Evolutionary conservation across 2,113 vertebrate species (phyloP).

Genomic region (Peromyscus maniculatus): DNA sequence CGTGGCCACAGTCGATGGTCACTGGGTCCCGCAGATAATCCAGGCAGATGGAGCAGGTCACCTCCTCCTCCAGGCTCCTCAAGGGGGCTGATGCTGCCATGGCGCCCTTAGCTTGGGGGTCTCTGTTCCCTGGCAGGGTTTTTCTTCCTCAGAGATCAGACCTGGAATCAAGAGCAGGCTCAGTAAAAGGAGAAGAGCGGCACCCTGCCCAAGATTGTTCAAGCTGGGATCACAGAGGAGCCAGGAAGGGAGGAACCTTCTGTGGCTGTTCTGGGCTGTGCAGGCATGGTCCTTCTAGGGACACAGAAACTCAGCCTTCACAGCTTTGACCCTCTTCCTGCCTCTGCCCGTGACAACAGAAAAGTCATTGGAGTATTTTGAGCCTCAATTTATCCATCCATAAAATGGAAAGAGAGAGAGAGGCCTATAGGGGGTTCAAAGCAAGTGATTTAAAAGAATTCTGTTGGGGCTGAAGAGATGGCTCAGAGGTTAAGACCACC

Average conservation of each 20-base stretch:
- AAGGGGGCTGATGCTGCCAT: conserved; percentile 76
- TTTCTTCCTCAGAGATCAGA: conserved; percentile 59
- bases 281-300: neutral
- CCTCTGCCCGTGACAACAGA: neutral
- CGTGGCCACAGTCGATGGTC: conserved; percentile 84
- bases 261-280: neutral
- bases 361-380: neutral
- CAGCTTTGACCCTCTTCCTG: neutral
- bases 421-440: neutral
- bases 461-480: neutral
- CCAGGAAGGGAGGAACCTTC: neutral
- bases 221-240: neutral
- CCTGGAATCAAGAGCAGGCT: conserved; percentile 5
- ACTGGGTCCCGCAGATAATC: conserved; percentile 84
- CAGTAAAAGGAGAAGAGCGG: neutral
- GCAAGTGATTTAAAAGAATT: neutral
- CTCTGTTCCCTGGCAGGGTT: neutral
- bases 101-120: neutral
- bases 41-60: conserved; percentile 85
- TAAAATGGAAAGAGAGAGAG: neutral
- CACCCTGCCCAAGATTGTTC: neutral
- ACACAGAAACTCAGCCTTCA: neutral
- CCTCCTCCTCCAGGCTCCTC: conserved; percentile 84
- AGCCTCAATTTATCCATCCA: neutral
- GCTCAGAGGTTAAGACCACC: no score